Evolutionary conservation across 2,888 invertebrate species (phyloP).

Genomic region (Cactoblastis cactorum): DNA sequence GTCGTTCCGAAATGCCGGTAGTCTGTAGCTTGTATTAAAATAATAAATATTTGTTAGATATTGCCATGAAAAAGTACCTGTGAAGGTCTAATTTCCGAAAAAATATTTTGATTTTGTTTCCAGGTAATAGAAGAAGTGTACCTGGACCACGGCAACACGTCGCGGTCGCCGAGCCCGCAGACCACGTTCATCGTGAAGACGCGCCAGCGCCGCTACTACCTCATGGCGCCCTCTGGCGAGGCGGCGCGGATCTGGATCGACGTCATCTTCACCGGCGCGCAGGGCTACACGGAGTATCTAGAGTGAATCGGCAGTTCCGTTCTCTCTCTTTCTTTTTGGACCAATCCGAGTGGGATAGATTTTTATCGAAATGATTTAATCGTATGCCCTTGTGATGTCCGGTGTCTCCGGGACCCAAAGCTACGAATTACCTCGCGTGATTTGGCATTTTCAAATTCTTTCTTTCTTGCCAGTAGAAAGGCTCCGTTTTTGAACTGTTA

Average conservation of each 20-base stretch:
- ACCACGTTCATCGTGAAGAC: slow-evolving; percentile 97
- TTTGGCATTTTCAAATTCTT: too few species aligned
- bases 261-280: slow-evolving; percentile 94
- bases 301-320: slow-evolving; percentile 29
- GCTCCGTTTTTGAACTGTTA: background rate
- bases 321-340: too few species aligned
- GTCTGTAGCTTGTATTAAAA: too few species aligned
- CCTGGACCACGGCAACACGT: slow-evolving; percentile 95
- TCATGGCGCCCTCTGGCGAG: slow-evolving; percentile 96
- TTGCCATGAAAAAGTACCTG: background rate
- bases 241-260: slow-evolving; percentile 98
- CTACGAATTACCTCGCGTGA: too few species aligned
- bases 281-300: slow-evolving; percentile 84
- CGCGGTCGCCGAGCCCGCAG: slow-evolving; percentile 93
- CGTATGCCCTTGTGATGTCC: too few species aligned
- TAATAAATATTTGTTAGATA: too few species aligned
- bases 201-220: slow-evolving; percentile 90
- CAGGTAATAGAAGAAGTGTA: slow-evolving; percentile 98
- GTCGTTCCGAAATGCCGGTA: too few species aligned
- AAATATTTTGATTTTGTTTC: background rate
- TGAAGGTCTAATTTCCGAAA: too few species aligned
- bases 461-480: too few species aligned
- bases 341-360: too few species aligned
- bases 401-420: too few species aligned
- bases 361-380: too few species aligned